phyloP scores from a whole-genome alignment of 2,888 invertebrate species.

The Philaethria dido region DNA sequence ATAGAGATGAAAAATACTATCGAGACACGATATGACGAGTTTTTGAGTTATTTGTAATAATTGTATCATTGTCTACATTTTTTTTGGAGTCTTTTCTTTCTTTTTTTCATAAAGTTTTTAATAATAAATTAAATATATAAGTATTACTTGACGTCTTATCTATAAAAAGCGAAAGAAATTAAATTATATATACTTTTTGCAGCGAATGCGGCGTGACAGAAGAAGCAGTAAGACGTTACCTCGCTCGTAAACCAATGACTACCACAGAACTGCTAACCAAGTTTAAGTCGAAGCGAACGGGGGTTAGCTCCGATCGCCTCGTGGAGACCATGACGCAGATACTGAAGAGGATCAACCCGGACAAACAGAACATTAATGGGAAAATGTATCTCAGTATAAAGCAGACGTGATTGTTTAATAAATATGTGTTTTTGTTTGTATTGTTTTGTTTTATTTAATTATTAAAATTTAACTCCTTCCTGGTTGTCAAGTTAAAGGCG shows the following conservation, averaged over 20 bases:
- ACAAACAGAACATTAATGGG: conserved; percentile 95
- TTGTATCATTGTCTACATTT: too few species aligned
- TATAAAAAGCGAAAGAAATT: too few species aligned
- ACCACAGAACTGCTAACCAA: conserved; percentile 97
- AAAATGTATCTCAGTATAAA: conserved; percentile 97
- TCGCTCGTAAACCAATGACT: conserved; percentile 98
- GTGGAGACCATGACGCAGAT: conserved; percentile 97
- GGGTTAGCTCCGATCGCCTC: conserved; percentile 94
- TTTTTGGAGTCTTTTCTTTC: too few species aligned
- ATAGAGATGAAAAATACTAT: conserved; percentile 64
- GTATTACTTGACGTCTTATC: too few species aligned
- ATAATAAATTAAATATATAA: too few species aligned
- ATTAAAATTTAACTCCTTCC: too few species aligned
- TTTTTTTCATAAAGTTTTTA: too few species aligned
- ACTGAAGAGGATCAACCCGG: conserved; percentile 96
- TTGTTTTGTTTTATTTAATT: conserved; percentile 7
- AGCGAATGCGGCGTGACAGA: conserved; percentile 96
- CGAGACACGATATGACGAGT: too few species aligned
- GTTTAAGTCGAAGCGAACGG: conserved; percentile 97
- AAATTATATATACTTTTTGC: conserved; percentile 27
- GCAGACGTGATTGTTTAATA: conserved; percentile 58
- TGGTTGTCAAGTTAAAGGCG: too few species aligned
- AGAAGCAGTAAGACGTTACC: conserved; percentile 96
- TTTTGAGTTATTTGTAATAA: too few species aligned
- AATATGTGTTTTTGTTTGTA: conserved; percentile 28